Conservation (phyloP, 2,797 vertebrate species). For the Peromyscus aztecus region DNA sequence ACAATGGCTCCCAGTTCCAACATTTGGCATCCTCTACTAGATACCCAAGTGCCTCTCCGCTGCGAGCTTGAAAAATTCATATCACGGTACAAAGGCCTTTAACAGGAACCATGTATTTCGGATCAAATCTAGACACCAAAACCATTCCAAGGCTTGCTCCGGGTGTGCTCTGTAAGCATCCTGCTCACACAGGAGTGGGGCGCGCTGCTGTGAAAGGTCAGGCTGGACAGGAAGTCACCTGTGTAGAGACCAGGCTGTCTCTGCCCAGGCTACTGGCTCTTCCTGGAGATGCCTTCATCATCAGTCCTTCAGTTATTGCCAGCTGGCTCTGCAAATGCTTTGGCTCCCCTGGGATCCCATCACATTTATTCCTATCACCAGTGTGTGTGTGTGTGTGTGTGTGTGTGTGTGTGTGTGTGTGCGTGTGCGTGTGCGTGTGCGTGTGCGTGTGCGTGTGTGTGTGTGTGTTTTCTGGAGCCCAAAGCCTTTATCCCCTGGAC, state of each 20-base stretch:
- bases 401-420: slow-evolving; percentile 17
- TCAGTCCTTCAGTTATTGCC: not conserved
- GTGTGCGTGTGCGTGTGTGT: not conserved
- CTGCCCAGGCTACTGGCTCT: not conserved
- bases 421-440: not conserved
- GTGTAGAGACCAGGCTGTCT: not conserved
- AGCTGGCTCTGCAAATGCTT: not conserved
- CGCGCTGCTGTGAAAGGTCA: fast-evolving
- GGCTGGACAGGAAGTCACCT: fast-evolving
- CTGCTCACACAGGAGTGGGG: not conserved
- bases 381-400: not conserved
- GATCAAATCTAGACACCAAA: not conserved
- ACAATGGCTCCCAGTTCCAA: not conserved
- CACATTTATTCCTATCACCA: not conserved
- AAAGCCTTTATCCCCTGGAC: fast-evolving
- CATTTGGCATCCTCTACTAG: not conserved
- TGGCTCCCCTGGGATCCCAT: not conserved
- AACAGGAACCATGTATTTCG: not conserved
- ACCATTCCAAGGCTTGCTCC: not conserved
- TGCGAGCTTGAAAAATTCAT: not conserved
- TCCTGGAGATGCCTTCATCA: not conserved
- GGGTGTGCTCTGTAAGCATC: not conserved
- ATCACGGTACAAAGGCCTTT: not conserved
- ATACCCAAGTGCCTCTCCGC: not conserved
- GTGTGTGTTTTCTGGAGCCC: not conserved